These are phyloP conservation scores for Tryphoninae sp. DNA, from an alignment of 2,888 invertebrate genomes.

Conservation along the genomic window DNA sequence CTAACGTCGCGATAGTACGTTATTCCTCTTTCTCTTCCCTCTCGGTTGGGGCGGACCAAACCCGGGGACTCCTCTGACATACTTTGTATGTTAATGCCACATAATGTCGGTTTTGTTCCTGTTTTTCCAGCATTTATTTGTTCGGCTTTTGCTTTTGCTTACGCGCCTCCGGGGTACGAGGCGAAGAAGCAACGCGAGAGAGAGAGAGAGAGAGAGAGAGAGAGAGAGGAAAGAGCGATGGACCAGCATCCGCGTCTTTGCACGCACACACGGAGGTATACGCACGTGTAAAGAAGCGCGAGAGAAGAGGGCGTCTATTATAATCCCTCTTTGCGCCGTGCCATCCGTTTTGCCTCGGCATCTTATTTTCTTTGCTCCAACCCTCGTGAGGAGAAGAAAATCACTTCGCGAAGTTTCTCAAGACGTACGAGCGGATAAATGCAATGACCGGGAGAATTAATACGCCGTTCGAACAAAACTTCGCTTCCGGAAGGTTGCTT, in stretches of 20 bases:
- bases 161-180: slow-evolving; percentile 52
- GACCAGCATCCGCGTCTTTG: slow-evolving; percentile 10
- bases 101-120: slow-evolving; percentile 81
- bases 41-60: slow-evolving; percentile 22
- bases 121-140: slow-evolving; percentile 80
- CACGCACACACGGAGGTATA: not conserved
- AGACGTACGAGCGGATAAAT: not conserved
- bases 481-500: slow-evolving; percentile 27
- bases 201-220: not conserved
- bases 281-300: slow-evolving; percentile 41
- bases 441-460: not conserved
- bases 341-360: slow-evolving; percentile 1
- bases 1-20: slow-evolving; percentile 10
- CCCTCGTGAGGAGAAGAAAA: slow-evolving; percentile 10
- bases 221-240: slow-evolving; percentile 11
- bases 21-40: slow-evolving; percentile 62
- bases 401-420: not conserved
- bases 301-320: slow-evolving; percentile 54
- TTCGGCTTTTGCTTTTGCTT: slow-evolving; percentile 73
- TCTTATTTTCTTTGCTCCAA: not conserved
- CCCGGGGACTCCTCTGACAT: slow-evolving; percentile 75
- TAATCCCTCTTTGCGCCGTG: slow-evolving; percentile 21
- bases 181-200: not conserved
- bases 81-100: slow-evolving; percentile 82
- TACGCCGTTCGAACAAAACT: not conserved